Evolutionary conservation across 23 tunicate genomes (phyloP).

Genomic region (Oikopleura dioica): DNA sequence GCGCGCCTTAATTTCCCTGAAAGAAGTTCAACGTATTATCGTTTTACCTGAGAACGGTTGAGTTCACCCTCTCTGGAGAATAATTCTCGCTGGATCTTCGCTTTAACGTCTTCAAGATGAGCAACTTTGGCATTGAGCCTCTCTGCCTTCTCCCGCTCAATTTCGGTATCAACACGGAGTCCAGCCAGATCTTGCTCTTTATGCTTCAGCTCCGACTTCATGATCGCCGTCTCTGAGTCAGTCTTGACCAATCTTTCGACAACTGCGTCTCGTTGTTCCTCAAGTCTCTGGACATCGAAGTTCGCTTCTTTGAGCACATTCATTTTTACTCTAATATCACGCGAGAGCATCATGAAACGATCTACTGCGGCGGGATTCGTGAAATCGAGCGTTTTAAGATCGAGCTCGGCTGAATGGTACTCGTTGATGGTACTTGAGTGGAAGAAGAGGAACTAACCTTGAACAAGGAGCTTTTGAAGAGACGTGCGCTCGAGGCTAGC

Average conservation of each 20-base stretch:
- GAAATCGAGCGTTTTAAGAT: not conserved
- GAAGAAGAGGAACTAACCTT: too few relatives aligned
- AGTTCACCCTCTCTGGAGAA: slow-evolving; percentile 62
- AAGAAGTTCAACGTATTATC: not conserved
- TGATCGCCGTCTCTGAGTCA: slow-evolving; percentile 27
- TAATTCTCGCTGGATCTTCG: slow-evolving; percentile 63
- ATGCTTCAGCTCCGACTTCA: slow-evolving; percentile 29
- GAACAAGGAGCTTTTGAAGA: not conserved
- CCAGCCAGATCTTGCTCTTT: slow-evolving; percentile 29
- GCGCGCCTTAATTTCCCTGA: too few relatives aligned
- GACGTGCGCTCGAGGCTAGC: not conserved
- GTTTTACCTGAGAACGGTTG: slow-evolving; percentile 18
- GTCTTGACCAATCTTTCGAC: slow-evolving; percentile 55
- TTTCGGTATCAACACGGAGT: slow-evolving; percentile 19
- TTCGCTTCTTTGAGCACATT: slow-evolving; percentile 11
- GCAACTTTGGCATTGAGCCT: slow-evolving; percentile 50
- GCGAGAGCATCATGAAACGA: not conserved
- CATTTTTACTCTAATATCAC: not conserved
- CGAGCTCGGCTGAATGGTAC: not conserved
- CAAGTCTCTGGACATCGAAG: slow-evolving; percentile 37
- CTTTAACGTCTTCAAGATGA: slow-evolving; percentile 56
- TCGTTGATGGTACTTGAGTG: too few relatives aligned
- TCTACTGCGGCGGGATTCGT: not conserved
- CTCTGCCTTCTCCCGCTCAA: slow-evolving; percentile 23
- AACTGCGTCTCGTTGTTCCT: slow-evolving; percentile 54